These are phyloP conservation scores for Molorchus minor DNA, from an alignment of 2,888 invertebrate species.

Conservation along the genomic window DNA sequence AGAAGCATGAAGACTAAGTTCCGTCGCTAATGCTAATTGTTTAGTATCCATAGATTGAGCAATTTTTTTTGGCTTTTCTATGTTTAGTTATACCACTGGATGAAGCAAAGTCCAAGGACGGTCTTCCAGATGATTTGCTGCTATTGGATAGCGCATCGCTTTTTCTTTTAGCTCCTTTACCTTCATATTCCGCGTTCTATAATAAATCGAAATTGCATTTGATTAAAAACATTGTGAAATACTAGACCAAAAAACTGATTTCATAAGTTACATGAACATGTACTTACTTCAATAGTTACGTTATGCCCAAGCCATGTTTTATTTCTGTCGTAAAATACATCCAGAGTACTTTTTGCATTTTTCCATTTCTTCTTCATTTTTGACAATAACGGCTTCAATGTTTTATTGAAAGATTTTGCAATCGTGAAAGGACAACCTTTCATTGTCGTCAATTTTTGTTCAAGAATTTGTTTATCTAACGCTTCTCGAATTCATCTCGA, in stretches of 20 bases:
- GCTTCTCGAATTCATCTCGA: not conserved
- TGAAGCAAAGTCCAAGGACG: no score
- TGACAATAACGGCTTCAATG: not conserved
- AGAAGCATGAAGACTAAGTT: not conserved
- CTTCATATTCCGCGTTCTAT: not conserved
- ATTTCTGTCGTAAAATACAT: not conserved
- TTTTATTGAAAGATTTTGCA: not conserved
- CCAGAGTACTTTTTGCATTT: not conserved
- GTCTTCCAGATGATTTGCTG: no score
- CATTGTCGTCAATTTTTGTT: not conserved
- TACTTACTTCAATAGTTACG: not conserved
- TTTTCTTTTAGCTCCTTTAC: no score
- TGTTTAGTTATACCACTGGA: not conserved
- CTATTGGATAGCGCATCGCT: no score
- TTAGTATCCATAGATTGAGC: no score
- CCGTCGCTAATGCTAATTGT: not conserved
- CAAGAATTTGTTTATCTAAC: not conserved
- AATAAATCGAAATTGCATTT: not conserved
- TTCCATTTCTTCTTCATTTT: not conserved
- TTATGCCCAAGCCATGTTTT: not conserved
- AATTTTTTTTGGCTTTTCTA: not conserved
- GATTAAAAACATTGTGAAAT: not conserved
- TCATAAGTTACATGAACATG: not conserved
- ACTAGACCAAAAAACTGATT: not conserved
- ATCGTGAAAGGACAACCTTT: not conserved